phyloP scores from a whole-genome alignment of 2,113 vertebrate species.

The Caracal caracal region DNA sequence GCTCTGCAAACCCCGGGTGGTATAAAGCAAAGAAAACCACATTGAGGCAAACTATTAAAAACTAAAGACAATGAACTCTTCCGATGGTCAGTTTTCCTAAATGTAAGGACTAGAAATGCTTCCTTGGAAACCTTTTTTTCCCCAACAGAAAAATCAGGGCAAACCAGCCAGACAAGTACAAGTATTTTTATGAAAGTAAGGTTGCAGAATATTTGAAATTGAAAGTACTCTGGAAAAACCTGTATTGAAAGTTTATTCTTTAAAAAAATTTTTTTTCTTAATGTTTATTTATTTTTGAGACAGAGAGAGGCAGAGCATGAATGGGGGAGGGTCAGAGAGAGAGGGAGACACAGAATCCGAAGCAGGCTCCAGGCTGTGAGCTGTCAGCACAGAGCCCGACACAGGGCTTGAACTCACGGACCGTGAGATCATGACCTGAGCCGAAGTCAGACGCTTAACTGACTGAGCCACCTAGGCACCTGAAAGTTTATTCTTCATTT shows the following conservation, averaged over 20 bases:
- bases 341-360: too few relatives aligned
- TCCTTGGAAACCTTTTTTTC: neutral
- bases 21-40: conserved; percentile 18
- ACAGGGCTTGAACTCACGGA: too few relatives aligned
- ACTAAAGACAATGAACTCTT: conserved; percentile 3
- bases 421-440: too few relatives aligned
- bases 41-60: conserved; percentile 10
- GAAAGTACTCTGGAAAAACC: neutral
- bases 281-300: too few relatives aligned
- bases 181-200: conserved; percentile 23
- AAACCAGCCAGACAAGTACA: neutral
- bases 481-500: conserved; percentile 1
- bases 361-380: too few relatives aligned
- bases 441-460: too few relatives aligned
- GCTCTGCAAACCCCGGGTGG: neutral
- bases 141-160: neutral
- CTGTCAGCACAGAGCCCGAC: too few relatives aligned
- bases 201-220: conserved; percentile 44
- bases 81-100: conserved; percentile 25
- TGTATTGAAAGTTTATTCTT: neutral
- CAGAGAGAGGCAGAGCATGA: too few relatives aligned
- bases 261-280: too few relatives aligned
- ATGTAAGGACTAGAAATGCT: neutral
- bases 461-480: too few relatives aligned
- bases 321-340: too few relatives aligned